Evolutionary conservation across 2,888 invertebrate species (phyloP).

Genomic region (Smittia sp.): DNA sequence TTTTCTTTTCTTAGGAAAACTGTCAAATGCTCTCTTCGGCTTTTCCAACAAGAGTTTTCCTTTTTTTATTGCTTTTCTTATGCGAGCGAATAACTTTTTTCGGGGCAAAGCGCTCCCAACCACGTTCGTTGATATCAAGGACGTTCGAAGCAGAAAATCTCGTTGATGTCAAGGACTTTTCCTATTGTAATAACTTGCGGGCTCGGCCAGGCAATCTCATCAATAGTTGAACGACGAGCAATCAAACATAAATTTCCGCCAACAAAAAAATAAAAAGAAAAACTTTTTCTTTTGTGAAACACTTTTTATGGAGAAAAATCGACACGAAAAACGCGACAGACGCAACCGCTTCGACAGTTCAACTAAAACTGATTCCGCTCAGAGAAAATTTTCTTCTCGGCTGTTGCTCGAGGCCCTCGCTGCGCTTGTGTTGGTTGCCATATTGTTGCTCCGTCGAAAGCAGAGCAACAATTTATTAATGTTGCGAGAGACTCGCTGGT

Average conservation of each 20-base stretch:
- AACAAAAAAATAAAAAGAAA: background rate
- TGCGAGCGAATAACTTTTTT: background rate
- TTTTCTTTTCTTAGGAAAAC: background rate
- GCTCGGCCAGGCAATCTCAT: background rate
- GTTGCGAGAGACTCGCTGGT: background rate
- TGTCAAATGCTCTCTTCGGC: background rate
- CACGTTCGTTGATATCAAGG: slow-evolving; percentile 8
- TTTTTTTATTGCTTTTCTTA: background rate
- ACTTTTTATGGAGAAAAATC: slow-evolving; percentile 17
- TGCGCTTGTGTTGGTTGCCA: slow-evolving; percentile 3
- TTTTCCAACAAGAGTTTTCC: background rate
- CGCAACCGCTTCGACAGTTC: slow-evolving; percentile 33
- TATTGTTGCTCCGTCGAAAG: background rate
- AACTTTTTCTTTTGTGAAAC: slow-evolving; percentile 12
- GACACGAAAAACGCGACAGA: slow-evolving; percentile 38
- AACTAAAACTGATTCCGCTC: slow-evolving; percentile 39
- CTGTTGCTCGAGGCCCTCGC: background rate
- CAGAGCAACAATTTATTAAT: slow-evolving; percentile 20
- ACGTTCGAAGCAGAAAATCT: slow-evolving; percentile 27
- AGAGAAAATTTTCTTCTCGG: slow-evolving; percentile 25
- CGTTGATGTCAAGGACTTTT: slow-evolving; percentile 25
- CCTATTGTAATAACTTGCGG: background rate
- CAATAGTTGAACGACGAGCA: background rate
- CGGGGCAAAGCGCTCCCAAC: background rate
- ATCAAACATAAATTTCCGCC: background rate